Base-by-base conservation (phyloP, 2,888 invertebrate species). In the Lasius platythorax region DNA sequence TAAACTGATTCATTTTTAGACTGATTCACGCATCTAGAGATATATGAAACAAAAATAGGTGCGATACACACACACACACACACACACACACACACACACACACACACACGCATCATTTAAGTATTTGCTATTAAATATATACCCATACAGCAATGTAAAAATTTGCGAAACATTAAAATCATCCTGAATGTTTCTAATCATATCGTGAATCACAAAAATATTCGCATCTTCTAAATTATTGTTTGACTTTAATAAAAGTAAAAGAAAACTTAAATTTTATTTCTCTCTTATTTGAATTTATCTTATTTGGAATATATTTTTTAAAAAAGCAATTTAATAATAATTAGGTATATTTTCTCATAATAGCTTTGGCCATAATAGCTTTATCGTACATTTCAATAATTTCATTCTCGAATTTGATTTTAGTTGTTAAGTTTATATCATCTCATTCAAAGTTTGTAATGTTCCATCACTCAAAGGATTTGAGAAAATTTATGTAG, bases 401-500 rank as follows among this genome's bases (percentile, higher is more conserved):
- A 11, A 58, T 73, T 28, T 73, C 40, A 37, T 73, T 58, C 40
- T 28, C 40, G 18, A 18, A 40, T 40, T 73, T 66, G 28, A 75
- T 75, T 64, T 37, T 18, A 37, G 40, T 75, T 46, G 15, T 46
- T 46, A 46, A 50, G 23, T 74, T 61, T 74, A 61, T 58, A 43
- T 50, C 33, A 64, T 46, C 64, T 15, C 15, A 33, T 11, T 64
- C 15, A 46, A 64, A 75, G 46, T 75, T 75, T 23, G 11, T 23
- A 28, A 75, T 37, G 23, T 75, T 66, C 33, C 23, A 50, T 46
- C 75, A 37, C 46, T 50, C 75, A 46, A 28, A 66, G 30, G 66
- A 64, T 64, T 23, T 33, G 15, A 50, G 66, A 75, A 64, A 64
- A 64, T 75, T 46, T 46, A 75, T 23, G 75, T 23, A 30, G 18